Evolutionary conservation across 53 echinoderm and acorn worm genomes (phyloP).

Genomic region (Henricia sp.): DNA sequence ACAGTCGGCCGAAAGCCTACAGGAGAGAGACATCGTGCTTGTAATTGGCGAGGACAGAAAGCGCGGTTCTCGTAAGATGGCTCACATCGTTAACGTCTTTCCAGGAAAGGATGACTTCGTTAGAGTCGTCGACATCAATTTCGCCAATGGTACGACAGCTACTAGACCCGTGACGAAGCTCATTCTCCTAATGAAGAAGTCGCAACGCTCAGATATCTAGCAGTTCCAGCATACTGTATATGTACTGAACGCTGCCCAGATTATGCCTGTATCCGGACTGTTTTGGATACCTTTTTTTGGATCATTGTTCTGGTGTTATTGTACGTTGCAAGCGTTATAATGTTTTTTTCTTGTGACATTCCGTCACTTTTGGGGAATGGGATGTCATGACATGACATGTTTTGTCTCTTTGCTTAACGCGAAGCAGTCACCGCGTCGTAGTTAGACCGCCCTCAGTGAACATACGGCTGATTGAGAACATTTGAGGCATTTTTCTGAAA

Average conservation of each 20-base stretch:
- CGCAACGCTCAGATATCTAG: conserved; percentile 64
- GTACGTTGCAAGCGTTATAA: no score
- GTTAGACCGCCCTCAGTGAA: no score
- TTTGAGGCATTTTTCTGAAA: no score
- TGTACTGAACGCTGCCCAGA: neutral
- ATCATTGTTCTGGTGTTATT: no score
- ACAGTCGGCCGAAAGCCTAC: conserved; percentile 51
- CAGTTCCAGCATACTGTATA: neutral
- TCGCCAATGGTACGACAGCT: conserved; percentile 34
- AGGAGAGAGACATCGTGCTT: conserved; percentile 69
- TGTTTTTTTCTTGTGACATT: conserved; percentile 55
- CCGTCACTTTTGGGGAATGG: conserved; percentile 61
- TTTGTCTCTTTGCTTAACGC: neutral
- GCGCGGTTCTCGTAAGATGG: conserved; percentile 67
- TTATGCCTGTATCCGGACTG: no score
- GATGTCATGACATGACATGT: conserved; percentile 9
- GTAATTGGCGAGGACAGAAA: conserved; percentile 65
- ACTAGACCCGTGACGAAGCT: conserved; percentile 61
- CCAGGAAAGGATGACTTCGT: conserved; percentile 70
- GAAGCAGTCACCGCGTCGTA: neutral
- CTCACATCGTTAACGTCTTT: conserved; percentile 49
- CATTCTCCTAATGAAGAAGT: conserved; percentile 69
- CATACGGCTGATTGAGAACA: no score
- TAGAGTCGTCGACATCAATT: conserved; percentile 65
- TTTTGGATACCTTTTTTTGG: no score